Percentiles rank a stretch among this genome's conserved stretches.
Evolutionary conservation across 1,140 invertebrate genomes (phyloP).

Genomic region (Pseudoatta argentina): DNA sequence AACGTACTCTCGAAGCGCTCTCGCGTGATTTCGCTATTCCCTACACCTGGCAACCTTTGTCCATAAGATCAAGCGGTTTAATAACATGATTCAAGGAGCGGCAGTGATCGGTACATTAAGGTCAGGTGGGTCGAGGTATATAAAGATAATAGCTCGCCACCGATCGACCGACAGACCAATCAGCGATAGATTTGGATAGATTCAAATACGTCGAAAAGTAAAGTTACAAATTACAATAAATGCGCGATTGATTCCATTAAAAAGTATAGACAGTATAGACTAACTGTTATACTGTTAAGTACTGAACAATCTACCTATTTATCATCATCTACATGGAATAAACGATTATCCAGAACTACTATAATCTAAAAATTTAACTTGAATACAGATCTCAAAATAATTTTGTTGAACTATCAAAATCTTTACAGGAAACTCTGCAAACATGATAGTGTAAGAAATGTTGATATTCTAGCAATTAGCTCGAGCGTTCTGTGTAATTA

Average conservation of each 20-base stretch:
- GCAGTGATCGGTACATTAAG: constrained; percentile 73
- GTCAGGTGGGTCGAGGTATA: constrained; percentile 72
- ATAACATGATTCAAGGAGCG: constrained; percentile 74
- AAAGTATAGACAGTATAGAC: neutral
- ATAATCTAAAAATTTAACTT: too few relatives aligned
- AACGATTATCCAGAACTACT: neutral
- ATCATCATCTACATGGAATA: neutral
- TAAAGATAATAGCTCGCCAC: constrained; percentile 77
- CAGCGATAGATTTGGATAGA: constrained; percentile 43
- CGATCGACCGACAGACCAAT: constrained; percentile 56
- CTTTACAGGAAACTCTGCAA: too few relatives aligned
- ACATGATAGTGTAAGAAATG: too few relatives aligned
- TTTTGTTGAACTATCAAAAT: too few relatives aligned
- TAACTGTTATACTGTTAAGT: neutral
- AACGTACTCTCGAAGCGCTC: constrained; percentile 7
- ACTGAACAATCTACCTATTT: neutral
- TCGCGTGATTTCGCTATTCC: constrained; percentile 64
- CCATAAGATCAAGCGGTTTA: constrained; percentile 71
- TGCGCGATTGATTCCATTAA: neutral
- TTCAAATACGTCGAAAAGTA: neutral
- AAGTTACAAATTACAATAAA: constrained; percentile 2
- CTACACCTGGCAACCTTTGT: constrained; percentile 67
- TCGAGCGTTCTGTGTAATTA: too few relatives aligned
- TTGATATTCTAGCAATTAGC: too few relatives aligned
- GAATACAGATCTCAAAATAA: too few relatives aligned